A percentile compares a stretch with the other conserved stretches of the same genome.
Evolutionary conservation across 1,140 invertebrate species (phyloP).

Genomic region (Atopsyche davidsoni): DNA sequence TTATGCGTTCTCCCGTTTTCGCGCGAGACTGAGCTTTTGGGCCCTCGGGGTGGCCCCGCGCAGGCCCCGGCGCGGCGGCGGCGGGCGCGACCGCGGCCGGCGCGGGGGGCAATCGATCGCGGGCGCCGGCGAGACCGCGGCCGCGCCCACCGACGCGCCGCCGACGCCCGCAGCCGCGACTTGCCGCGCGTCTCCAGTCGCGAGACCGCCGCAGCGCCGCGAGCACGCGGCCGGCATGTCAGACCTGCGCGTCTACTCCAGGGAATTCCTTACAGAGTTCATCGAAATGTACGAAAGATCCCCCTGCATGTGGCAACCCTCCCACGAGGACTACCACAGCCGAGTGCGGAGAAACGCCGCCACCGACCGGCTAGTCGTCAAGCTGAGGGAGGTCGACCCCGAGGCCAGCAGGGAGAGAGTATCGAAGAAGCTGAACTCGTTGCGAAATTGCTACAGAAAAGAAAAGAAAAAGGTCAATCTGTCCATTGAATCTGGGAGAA

Average conservation of each 20-base stretch:
- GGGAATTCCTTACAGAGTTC: neutral
- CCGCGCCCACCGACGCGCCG: neutral
- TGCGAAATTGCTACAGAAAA: slow-evolving; percentile 26
- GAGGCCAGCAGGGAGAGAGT: slow-evolving; percentile 6
- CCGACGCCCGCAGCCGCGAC: neutral
- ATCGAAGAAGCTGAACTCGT: slow-evolving; percentile 27
- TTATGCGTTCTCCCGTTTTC: no score
- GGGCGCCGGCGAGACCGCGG: no score
- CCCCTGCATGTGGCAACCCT: neutral
- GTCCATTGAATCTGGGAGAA: slow-evolving; percentile 28
- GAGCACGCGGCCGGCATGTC: slow-evolving; percentile 1
- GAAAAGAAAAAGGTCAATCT: slow-evolving; percentile 33
- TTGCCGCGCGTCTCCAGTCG: neutral
- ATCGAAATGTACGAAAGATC: slow-evolving; percentile 2
- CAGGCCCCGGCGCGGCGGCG: no score
- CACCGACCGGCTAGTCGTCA: neutral
- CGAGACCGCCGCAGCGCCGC: neutral
- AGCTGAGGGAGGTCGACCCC: slow-evolving; percentile 7
- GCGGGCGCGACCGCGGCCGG: no score
- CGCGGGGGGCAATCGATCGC: no score
- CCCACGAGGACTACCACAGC: neutral
- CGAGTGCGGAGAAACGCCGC: neutral
- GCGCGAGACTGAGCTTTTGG: no score
- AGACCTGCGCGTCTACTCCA: neutral
- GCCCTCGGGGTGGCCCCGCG: no score